Evolutionary conservation across 2,113 vertebrate genomes (phyloP), one percentile per base, ranked within the genome.

Genomic region (Oriolus oriolus): DNA sequence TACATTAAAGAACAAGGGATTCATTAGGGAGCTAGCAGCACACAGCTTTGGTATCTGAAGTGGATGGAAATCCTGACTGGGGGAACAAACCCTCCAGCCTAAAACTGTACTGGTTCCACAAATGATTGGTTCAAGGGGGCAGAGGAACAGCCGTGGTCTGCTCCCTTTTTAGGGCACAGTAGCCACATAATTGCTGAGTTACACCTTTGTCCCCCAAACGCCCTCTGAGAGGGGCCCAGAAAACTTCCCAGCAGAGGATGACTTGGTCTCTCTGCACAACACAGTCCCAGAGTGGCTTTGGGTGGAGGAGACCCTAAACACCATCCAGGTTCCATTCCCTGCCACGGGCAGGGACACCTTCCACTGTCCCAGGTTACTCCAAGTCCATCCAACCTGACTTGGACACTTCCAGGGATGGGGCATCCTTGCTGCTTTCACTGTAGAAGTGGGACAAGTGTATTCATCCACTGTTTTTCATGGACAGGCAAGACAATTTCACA

Each of bases 1-100:
- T 74, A 93, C 68, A 92, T 86, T 92, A 93, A 96, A 96, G 90
- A 86, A 71, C 1, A 11, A 52, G n/a, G 37, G 49, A 84, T 56
- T 87, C 86, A 65, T 75, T 13, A 89, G 68, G 84, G 80, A 95
- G 21, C 76, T 87, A 76, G 47, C 41, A 93, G 86, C 64, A 78
- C 52, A 63, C 39, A 63, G 68, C 64, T 87, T 70, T 81, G 64
- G 50, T 90, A 56, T 74, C 87, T 81, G 19, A 92, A 94, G 39
- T 4, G 28, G 64, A 64, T 84, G 64, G 53, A 86, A 93, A 93
- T 10, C 57, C 4, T 15, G 56, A 64, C 12, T 33, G 52, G 16
- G 23, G 27, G 59, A 90, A 63, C 1, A 47, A 89, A 86, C 18
- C 22, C 33, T 54, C 26, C 1, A 1, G 57, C 17, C 39, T 63